Base-by-base conservation (phyloP, 2,888 invertebrate species). In the Netelia melanura region DNA sequence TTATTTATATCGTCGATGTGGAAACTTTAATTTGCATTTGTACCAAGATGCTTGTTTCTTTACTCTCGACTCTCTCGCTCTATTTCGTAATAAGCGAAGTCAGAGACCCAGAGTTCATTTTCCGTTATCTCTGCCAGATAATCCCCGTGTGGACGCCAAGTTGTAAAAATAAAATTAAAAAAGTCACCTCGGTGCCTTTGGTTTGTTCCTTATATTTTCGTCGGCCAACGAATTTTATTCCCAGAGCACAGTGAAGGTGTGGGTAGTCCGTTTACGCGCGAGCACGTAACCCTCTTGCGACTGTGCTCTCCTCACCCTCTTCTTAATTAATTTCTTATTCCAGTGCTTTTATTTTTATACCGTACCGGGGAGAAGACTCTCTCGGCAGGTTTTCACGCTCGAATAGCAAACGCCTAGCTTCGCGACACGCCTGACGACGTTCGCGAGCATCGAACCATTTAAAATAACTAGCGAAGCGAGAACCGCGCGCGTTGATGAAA, bases 271-370 rank as follows among this genome's bases (percentile, higher is more conserved):
- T 21, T 74, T 67, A 74, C 48, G 38, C 61, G 25, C 48, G 17
- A 62, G 44, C 68, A 25, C 68, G 43, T 23, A 54, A 75, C 17
- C 17, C 23, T 23, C 23, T 25, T 62, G 23, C 67, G 21, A 67
- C 38, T 10, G 48, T 61, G n/a, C 14, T 17, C 48, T 65, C 23
- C 58, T 44, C 30, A 43, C 14, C 14, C 14, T 25, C 10, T 75
- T 81, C 81, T 65, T 82, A 65, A 81, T 81, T 76, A 71, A 65
- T 65, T 76, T 77, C 65, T 71, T 58, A 62, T 75, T 76, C 30
- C 64, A 76, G 48, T 65, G 56, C 58, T 75, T 76, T 56, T 81
- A 81, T 81, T 76, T 76, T 64, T 21, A 58, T 54, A 17, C 52
- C 9, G 21, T 44, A 21, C 30, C 21, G 38, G 30, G 3, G 48